Base-by-base conservation (phyloP, 2,113 vertebrate species). In the Dermatemys mawii region DNA sequence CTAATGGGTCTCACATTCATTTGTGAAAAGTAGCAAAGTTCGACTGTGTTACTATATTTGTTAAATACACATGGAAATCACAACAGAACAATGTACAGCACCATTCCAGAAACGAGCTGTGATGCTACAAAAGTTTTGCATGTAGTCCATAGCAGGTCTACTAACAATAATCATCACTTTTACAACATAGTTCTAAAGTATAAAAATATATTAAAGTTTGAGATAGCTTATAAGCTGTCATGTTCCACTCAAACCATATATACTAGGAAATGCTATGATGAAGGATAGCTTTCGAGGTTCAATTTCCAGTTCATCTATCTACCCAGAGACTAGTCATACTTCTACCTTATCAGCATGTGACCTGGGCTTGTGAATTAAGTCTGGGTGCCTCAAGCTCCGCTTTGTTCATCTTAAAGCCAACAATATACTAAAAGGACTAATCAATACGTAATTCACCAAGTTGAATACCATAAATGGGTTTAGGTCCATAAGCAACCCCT, bases 361-460 rank as follows among this genome's bases (percentile, higher is more conserved):
- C 91, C 90, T 93, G 95, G 95, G 90, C 94, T 85, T 90, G 93
- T 92, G 95, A 96, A 97, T 97, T 96, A 97, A 96, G 90, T 96
- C 91, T 94, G 32, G 35, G 78, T 89, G 82, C 90, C 92, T 86
- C 6, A 1, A 97, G 96, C 92, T 88, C 84, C 88, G 92, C 96
- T 97, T 96, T 97, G 93, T 96, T 96, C 97, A 98, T 97, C 98
- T 97, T 97, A 97, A 98, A 97, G 97, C 97, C 95, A 98, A 96
- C 97, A 98, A 98, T 97, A 98, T 97, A 98, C 96, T 96, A 97
- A 97, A 96, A 98, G 98, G 91, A 97, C 98, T 98, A 98, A 99
- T 99, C 98, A 99, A 99, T 98, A 98, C 97, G 98, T 98, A 99
- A 99, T 99, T 99, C 98, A 98, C 98, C 97, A 94, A 98, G 97